phyloP scores from a whole-genome alignment of 2,113 vertebrate species.

The Poicephalus meyeri region DNA sequence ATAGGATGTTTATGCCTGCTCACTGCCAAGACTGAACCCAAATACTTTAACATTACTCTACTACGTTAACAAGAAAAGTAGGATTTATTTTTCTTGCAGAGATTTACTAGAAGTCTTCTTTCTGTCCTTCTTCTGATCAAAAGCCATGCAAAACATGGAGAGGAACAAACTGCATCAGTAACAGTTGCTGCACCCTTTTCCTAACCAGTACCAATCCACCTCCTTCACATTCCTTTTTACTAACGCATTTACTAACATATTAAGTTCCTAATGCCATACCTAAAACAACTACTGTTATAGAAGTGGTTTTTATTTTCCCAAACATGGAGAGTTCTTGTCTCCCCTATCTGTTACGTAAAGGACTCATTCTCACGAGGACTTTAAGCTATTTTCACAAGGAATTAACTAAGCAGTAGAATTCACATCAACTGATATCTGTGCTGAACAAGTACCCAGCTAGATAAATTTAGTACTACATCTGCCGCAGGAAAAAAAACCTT shows the following conservation, averaged over 20 bases:
- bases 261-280: not conserved
- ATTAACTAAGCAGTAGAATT: not conserved
- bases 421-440: not conserved
- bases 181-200: not conserved
- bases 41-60: not conserved
- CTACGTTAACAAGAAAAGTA: not conserved
- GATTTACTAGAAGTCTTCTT: not conserved
- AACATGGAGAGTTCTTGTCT: not conserved
- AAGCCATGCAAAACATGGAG: not conserved
- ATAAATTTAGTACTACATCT: not conserved
- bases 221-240: not conserved
- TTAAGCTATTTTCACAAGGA: not conserved
- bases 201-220: not conserved
- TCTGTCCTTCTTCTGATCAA: not conserved
- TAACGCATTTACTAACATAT: not conserved
- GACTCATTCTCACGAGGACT: not conserved
- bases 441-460: not conserved
- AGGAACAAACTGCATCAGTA: not conserved
- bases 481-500: not conserved
- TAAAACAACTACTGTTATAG: not conserved
- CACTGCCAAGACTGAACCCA: not conserved
- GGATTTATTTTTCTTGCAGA: not conserved
- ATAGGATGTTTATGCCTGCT: not conserved
- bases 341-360: not conserved
- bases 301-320: not conserved